A percentile compares a stretch with the other conserved stretches of the same genome.
These are phyloP conservation scores for Clitarchus hookeri DNA, from an alignment of 2,888 invertebrate genomes.

Conservation along the genomic window DNA sequence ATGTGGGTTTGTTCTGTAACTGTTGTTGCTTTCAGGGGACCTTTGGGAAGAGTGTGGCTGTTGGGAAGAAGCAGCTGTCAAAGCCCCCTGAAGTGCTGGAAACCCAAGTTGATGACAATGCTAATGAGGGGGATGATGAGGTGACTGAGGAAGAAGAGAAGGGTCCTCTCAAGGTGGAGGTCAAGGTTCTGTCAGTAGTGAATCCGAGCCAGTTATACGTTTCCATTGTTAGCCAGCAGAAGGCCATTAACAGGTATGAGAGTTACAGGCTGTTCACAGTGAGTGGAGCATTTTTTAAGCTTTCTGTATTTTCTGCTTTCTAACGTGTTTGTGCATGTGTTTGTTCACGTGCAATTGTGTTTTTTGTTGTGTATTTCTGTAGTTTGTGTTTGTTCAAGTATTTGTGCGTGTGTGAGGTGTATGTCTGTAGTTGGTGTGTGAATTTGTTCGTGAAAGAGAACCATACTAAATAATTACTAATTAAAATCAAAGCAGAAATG, in stretches of 20 bases:
- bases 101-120: neutral
- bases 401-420: too few relatives aligned
- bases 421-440: too few relatives aligned
- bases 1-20: too few relatives aligned
- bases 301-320: neutral
- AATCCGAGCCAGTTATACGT: constrained; percentile 59
- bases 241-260: constrained; percentile 53
- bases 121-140: neutral
- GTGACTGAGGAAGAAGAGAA: neutral
- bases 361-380: too few relatives aligned
- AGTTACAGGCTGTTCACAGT: too few relatives aligned
- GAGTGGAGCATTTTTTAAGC: too few relatives aligned
- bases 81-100: neutral
- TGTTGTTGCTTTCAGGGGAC: neutral
- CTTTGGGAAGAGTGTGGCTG: neutral
- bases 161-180: constrained; percentile 48
- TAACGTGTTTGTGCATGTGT: too few relatives aligned
- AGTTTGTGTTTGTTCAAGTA: too few relatives aligned
- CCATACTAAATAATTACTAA: too few relatives aligned
- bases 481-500: too few relatives aligned
- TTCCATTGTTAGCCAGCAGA: constrained; percentile 57
- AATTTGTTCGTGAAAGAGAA: too few relatives aligned
- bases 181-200: constrained; percentile 46
- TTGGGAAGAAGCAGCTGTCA: neutral
- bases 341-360: too few relatives aligned